Evolutionary conservation across 1,140 invertebrate genomes (phyloP).

Genomic region (Elymnias hypermnestra): DNA sequence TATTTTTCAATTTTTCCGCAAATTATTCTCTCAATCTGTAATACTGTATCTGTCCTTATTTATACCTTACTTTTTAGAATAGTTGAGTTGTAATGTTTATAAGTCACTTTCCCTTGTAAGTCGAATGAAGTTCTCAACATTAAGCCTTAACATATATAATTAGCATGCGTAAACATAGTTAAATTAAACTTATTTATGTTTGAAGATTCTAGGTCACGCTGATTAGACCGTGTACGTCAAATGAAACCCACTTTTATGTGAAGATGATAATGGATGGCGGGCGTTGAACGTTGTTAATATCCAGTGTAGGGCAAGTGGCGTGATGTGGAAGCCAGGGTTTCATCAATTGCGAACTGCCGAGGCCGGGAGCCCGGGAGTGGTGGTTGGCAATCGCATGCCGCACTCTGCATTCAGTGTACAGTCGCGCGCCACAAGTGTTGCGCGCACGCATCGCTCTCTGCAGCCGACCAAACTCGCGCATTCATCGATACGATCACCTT

Average conservation of each 20-base stretch:
- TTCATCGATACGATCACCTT: slow-evolving; percentile 38
- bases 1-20: slow-evolving; percentile 60
- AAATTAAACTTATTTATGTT: no score
- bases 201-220: slow-evolving; percentile 29
- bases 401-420: slow-evolving; percentile 49
- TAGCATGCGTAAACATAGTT: no score
- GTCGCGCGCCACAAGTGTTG: slow-evolving; percentile 63
- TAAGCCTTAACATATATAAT: no score
- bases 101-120: neutral
- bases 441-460: slow-evolving; percentile 56
- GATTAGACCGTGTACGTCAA: slow-evolving; percentile 30
- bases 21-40: slow-evolving; percentile 11
- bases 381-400: slow-evolving; percentile 46
- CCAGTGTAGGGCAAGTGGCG: slow-evolving; percentile 52
- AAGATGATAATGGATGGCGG: slow-evolving; percentile 43
- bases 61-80: neutral
- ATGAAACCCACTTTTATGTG: slow-evolving; percentile 27
- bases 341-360: slow-evolving; percentile 48
- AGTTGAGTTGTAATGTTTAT: no score
- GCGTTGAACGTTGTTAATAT: slow-evolving; percentile 51
- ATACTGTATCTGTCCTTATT: neutral
- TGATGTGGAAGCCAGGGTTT: slow-evolving; percentile 56
- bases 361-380: slow-evolving; percentile 61
- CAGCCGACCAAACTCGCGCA: slow-evolving; percentile 38
- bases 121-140: neutral